phyloP scores from a whole-genome alignment of 2,888 invertebrate genomes.

The Caenorhabditis uteleia region DNA sequence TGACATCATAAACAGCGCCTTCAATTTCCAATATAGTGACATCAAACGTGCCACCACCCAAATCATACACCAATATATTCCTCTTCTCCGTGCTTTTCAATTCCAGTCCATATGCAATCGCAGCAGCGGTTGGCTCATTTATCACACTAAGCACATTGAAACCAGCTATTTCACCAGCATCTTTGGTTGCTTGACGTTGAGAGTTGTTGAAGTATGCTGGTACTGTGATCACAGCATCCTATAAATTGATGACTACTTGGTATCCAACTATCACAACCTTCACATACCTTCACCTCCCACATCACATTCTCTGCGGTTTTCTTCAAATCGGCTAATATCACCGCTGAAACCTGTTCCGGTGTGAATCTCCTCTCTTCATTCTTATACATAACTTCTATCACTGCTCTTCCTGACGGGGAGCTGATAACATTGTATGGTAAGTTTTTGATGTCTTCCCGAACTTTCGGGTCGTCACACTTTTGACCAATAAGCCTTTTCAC shows the following conservation, averaged over 20 bases:
- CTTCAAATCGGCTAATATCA: conserved; percentile 61
- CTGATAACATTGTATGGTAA: conserved; percentile 70
- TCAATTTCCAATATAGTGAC: conserved; percentile 93
- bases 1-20: conserved; percentile 89
- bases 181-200: conserved; percentile 79
- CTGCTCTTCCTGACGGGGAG: conserved; percentile 70
- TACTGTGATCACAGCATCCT: conserved; percentile 94
- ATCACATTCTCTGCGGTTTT: conserved; percentile 73
- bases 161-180: conserved; percentile 70
- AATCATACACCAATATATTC: conserved; percentile 76
- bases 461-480: conserved; percentile 71
- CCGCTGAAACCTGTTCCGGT: conserved; percentile 69
- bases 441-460: conserved; percentile 70
- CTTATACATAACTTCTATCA: conserved; percentile 81
- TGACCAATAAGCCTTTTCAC: conserved; percentile 73
- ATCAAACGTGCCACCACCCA: conserved; percentile 88
- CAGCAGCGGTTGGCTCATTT: conserved; percentile 75
- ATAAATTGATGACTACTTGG: conserved; percentile 1
- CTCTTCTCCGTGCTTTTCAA: conserved; percentile 66
- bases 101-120: conserved; percentile 81
- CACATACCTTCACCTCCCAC: conserved; percentile 79
- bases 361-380: conserved; percentile 80
- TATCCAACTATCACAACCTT: conserved; percentile 70
- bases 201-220: conserved; percentile 98
- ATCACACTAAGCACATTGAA: conserved; percentile 70